Base-by-base conservation (phyloP, 1,140 invertebrate species). In the Drosophila ohnishii region DNA sequence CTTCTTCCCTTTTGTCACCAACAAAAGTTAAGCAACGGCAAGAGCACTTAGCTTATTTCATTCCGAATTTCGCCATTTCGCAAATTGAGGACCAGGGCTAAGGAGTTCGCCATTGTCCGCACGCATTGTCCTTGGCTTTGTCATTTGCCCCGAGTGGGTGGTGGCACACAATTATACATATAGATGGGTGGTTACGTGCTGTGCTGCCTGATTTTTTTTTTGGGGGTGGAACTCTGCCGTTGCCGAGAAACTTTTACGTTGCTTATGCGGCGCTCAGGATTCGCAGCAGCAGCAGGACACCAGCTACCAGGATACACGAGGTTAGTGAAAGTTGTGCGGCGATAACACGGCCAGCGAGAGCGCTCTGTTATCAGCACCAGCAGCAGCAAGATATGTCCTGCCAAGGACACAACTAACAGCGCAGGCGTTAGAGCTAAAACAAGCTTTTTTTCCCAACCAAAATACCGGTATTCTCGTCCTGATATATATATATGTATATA, bases 341-440 rank as follows among this genome's bases (percentile, higher is more conserved):
- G 61, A 40, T 64, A 55, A 73, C 58, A 37, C 65, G 61, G 73
- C 62, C 45, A 71, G 60, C 65, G 45, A 66, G 16, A 37, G 51
- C 13, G 47, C 40, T 67, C 56, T 32, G 48, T 55, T 64, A 63
- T 77, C 51, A 50, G 47, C 25, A 48, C 25, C 50, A 51, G 30
- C n/a, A 28, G 25, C 7, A 13, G 48, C 30, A 56, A 50, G 42
- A 71, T 69, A 62, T 85, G 81, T 85, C 80, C 73, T 80, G 55
- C 19, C 80, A 84, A 84, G 80, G 81, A 84, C 81, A 83, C 53
- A 45, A 9, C 14, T 3, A 10, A 47, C 8, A 35, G 66, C 80
- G 80, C 80, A 80, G 69, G 72, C 76, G 72, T 60, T 37, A 30
- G 8, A 2, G 3, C 28, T 11, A 63, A 78, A n/a, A 5, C 8